Percentiles rank a stretch among this genome's conserved stretches.
These are phyloP conservation scores for Drosophila silvestris DNA, from an alignment of 2,888 invertebrate species.

Conservation along the genomic window DNA sequence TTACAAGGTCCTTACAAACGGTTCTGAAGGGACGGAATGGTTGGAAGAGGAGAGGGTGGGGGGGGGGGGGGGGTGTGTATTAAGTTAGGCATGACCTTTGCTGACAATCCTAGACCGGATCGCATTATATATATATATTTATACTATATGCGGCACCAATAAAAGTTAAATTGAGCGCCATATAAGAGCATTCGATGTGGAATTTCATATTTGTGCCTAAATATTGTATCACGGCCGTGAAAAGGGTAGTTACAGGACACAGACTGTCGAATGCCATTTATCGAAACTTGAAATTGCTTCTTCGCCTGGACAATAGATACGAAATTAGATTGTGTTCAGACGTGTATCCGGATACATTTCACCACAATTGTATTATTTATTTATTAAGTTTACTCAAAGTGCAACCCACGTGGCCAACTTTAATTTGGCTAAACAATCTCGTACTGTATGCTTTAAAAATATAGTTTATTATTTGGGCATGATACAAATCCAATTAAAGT, in stretches of 20 bases:
- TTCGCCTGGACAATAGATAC: conserved; percentile 44
- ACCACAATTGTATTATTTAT: conserved; percentile 35
- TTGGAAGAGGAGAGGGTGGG: neutral
- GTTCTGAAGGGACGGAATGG: conserved; percentile 11
- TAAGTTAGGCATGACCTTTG: conserved; percentile 71
- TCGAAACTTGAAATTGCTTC: conserved; percentile 56
- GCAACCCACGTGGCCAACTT: neutral
- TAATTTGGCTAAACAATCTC: neutral
- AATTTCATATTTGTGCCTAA: conserved; percentile 76
- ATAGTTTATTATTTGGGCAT: neutral
- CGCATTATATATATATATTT: conserved; percentile 61
- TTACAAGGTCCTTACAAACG: conserved; percentile 49
- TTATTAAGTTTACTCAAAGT: conserved; percentile 37
- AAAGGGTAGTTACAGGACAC: conserved; percentile 61
- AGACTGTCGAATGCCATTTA: conserved; percentile 40
- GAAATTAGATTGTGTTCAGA: conserved; percentile 59
- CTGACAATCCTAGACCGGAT: conserved; percentile 74
- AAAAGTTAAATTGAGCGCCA: conserved; percentile 74
- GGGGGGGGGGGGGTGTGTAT: neutral
- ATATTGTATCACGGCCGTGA: conserved; percentile 72
- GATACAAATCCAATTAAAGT: neutral
- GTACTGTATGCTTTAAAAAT: neutral
- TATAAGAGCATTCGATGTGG: conserved; percentile 55
- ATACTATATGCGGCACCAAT: conserved; percentile 52
- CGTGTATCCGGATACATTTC: conserved; percentile 25